Evolutionary conservation across 53 echinoderm and acorn worm species (phyloP).

Genomic region (Antedon mediterranea): DNA sequence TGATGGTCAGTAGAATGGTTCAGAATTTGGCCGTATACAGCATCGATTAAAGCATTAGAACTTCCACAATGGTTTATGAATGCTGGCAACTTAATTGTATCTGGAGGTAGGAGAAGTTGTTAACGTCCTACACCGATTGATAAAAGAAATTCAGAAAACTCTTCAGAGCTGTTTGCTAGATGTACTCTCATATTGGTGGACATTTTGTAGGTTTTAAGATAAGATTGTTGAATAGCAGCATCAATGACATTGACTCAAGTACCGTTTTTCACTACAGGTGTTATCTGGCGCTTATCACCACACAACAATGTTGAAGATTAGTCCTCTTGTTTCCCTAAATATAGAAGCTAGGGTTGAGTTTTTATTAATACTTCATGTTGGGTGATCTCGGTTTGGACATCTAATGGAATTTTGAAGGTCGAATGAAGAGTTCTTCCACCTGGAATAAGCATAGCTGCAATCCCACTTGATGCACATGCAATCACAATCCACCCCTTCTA

Average conservation of each 20-base stretch:
- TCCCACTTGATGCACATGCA: background rate
- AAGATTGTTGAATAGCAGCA: slow-evolving; percentile 11
- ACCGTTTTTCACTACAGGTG: background rate
- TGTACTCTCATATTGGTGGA: slow-evolving; percentile 19
- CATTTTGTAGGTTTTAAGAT: slow-evolving; percentile 9
- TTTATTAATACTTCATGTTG: background rate
- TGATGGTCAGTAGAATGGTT: no score
- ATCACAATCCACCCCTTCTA: no score
- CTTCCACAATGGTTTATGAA: no score
- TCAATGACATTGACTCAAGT: background rate
- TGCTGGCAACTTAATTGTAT: no score
- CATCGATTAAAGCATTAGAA: no score
- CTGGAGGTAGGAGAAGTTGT: no score
- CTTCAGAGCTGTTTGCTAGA: no score
- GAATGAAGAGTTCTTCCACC: slow-evolving; percentile 1
- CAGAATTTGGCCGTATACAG: no score
- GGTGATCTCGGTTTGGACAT: background rate
- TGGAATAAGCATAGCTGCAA: background rate
- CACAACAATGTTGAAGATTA: background rate
- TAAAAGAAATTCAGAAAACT: no score
- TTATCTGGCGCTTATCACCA: background rate
- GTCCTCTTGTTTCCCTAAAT: background rate
- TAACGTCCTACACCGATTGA: no score
- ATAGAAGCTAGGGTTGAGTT: background rate
- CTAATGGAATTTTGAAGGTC: background rate